Base-by-base conservation (phyloP, 2,888 invertebrate genomes). In the Coremacera marginata region DNA sequence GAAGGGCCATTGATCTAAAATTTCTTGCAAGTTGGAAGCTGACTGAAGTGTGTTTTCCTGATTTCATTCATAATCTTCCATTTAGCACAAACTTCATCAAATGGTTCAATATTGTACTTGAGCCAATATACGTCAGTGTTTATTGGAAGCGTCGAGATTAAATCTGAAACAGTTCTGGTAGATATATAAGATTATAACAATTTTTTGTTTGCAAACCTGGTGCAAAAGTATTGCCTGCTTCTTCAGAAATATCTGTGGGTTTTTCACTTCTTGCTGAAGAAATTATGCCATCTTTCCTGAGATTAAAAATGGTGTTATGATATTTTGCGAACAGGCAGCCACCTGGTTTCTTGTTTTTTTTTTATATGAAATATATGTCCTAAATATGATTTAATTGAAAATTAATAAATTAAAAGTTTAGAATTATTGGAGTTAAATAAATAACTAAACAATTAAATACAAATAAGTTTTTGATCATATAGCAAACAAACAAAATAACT, bases 261-360 rank as follows among this genome's bases (percentile, higher is more conserved):
- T 37, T 37, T 1, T 5, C 7, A 37, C 37, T 37, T 37, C 7
- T 8, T 37, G 37, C 3, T 7, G 37, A 37, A 37, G 37, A 37
- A 25, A 70, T 19, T 55, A 70, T 9, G n/a, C 70, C 55, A 52
- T 51, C 22, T 55, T 70, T 70, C 31, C 51, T 70, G n/a, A 70
- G 27, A 27, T 55, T 52, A 19, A n/a, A 70, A 52, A 70, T 27
- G 3, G 7, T 31, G 70, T 68, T 68, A 51, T 68, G 68, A 8
- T 49, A 68, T 16, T 68, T 68, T 14, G 51, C 34, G n/a, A 25
- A 22, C 0, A 68, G 51, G 25, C 68, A 51, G 19, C 68, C 68
- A 25, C 51, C 68, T 16, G 68, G 51, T 27, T 49, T 68, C 11
- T 14, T 68, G 19, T 37, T 37, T 19, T 68, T 68, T 25, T 44